Percentiles rank a stretch among this genome's conserved stretches.
Conservation (phyloP, 2,113 vertebrate species). For the Holacanthus passer region DNA sequence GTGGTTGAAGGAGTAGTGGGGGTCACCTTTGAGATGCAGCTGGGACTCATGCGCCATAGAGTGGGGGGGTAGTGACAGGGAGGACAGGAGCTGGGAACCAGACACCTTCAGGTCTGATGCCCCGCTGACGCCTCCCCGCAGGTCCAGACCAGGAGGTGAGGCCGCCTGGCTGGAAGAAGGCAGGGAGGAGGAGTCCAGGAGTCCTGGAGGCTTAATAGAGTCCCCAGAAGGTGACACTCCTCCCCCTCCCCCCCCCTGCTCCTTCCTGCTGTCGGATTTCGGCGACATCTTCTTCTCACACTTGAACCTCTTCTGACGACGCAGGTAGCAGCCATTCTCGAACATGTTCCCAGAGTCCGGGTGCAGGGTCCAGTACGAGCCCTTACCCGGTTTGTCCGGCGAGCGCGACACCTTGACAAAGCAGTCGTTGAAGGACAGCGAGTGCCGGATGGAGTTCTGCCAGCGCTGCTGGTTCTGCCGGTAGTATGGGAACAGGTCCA, state of each 20-base stretch:
- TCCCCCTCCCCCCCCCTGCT: slow-evolving; percentile 77
- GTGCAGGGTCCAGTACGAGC: slow-evolving; percentile 98
- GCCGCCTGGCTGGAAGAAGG: slow-evolving; percentile 86
- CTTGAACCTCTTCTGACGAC: slow-evolving; percentile 98
- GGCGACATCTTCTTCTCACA: slow-evolving; percentile 89
- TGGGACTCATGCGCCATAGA: slow-evolving; percentile 91
- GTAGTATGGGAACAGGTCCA: slow-evolving; percentile 98
- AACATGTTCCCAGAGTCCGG: slow-evolving; percentile 99
- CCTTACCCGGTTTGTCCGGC: slow-evolving; percentile 97
- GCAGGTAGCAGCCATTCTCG: slow-evolving; percentile 98
- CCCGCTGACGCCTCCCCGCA: slow-evolving; percentile 70
- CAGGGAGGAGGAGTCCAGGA: slow-evolving; percentile 84
- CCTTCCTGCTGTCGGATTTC: slow-evolving; percentile 85
- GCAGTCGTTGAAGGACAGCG: slow-evolving; percentile 98
- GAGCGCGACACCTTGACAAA: slow-evolving; percentile 98
- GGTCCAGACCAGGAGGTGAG: slow-evolving; percentile 85
- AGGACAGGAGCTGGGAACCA: slow-evolving; percentile 86
- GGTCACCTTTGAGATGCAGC: slow-evolving; percentile 95
- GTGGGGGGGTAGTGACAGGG: slow-evolving; percentile 88
- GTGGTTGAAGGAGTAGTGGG: slow-evolving; percentile 98
- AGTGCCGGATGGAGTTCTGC: slow-evolving; percentile 99
- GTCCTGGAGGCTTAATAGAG: slow-evolving; percentile 80
- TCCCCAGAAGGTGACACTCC: slow-evolving; percentile 84
- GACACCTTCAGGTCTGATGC: slow-evolving; percentile 88
- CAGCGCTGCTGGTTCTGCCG: slow-evolving; percentile 98